Conservation (phyloP, 2,797 vertebrate genomes). For the Morelia viridis region DNA sequence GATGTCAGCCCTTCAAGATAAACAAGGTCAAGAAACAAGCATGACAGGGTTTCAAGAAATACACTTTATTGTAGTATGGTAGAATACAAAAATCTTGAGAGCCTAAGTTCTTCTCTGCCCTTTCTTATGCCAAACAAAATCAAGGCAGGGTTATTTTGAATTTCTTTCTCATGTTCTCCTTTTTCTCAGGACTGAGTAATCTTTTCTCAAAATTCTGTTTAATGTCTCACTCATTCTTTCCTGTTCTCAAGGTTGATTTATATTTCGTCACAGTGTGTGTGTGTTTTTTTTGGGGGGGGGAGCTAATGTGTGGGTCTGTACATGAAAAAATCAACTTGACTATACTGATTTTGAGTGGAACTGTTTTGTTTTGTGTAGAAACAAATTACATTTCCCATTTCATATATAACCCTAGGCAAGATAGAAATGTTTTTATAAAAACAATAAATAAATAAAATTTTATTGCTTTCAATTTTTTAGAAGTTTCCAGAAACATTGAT, state of each 20-base stretch:
- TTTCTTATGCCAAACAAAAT: not conserved
- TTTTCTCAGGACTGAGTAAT: not conserved
- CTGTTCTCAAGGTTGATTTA: not conserved
- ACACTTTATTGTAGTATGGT: not conserved
- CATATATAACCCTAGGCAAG: not conserved
- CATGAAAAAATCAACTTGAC: not conserved
- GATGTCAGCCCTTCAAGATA: not conserved
- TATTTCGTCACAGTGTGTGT: not conserved
- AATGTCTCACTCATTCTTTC: not conserved
- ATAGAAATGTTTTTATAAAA: not conserved
- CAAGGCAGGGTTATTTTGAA: not conserved
- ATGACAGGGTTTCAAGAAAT: not conserved
- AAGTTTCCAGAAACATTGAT: not conserved
- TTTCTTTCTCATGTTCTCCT: not conserved
- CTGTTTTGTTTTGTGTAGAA: not conserved
- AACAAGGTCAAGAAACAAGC: not conserved
- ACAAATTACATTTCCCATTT: not conserved
- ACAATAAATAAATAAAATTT: not conserved
- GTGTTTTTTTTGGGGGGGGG: not conserved
- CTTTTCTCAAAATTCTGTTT: not conserved
- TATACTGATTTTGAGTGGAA: not conserved
- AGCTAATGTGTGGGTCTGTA: not conserved
- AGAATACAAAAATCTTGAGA: not conserved
- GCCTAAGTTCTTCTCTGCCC: not conserved
- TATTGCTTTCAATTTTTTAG: not conserved